A percentile compares a stretch with the other conserved stretches of the same genome.
These are phyloP conservation scores for Salvelinus alpinus DNA, from an alignment of 2,113 vertebrate species.

Conservation along the genomic window DNA sequence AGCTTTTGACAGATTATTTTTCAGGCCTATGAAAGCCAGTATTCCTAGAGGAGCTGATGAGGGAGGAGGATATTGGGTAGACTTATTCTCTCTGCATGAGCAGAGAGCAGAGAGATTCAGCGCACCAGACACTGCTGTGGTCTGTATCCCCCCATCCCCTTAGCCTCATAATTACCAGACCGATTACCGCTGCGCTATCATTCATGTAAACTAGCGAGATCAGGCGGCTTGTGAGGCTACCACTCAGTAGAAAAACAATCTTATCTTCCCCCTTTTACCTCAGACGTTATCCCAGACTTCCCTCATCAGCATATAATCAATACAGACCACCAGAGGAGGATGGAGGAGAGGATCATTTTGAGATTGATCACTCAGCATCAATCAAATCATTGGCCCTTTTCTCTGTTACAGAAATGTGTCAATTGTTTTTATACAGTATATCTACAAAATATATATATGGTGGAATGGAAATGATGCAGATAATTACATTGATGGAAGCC, in stretches of 20 bases:
- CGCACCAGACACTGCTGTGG: no score
- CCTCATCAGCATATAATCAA: constrained; percentile 11
- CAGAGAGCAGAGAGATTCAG: no score
- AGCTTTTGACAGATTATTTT: constrained; percentile 50
- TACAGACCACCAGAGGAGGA: not conserved
- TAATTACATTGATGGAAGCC: no score
- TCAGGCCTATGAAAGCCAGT: constrained; percentile 53
- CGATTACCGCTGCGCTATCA: not conserved
- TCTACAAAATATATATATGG: no score
- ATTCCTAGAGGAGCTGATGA: constrained; percentile 42
- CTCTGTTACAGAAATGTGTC: no score
- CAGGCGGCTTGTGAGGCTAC: not conserved
- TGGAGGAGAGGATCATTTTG: not conserved
- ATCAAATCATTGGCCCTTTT: not conserved
- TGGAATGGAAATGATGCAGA: no score
- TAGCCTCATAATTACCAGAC: no score
- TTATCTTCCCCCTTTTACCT: not conserved
- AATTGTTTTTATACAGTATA: no score
- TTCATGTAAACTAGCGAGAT: not conserved
- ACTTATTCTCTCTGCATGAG: not conserved
- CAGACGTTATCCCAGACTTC: no score
- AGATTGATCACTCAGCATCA: constrained; percentile 1
- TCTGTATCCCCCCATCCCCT: not conserved
- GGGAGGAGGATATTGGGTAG: constrained; percentile 35
- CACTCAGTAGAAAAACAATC: not conserved